Base-by-base conservation (phyloP, 2,113 vertebrate genomes). In the Platichthys stellatus region DNA sequence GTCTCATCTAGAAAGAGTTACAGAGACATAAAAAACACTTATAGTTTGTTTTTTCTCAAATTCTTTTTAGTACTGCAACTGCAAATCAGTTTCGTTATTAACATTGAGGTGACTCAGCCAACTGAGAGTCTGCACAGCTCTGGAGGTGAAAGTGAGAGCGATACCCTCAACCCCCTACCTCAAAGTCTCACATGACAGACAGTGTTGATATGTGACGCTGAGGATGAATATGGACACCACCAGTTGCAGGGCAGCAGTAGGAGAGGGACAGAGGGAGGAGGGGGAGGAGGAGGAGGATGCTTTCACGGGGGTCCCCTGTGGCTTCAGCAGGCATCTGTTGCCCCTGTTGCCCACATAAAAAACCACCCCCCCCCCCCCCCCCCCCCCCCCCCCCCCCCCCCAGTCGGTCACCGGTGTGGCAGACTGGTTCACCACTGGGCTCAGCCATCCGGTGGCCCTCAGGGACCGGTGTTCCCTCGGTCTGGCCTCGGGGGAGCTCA, bases 251-350 rank as follows among this genome's bases (percentile, higher is more conserved):
- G 58, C 28, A 84, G 80, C 35, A n/a, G 54, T 17, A n/a, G 20
- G 63, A 28, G 77, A 62, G 69, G 65, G 35, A 40, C 21, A 43
- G 92, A 15, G 24, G 92, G 94, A 95, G 95, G 93, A 23, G 71
- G 60, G 93, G 71, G 57, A 54, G 28, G 94, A 95, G 95, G 26
- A 28, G 26, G 93, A 94, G 56, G 78, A 88, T 95, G 93, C 95
- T 98, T 98, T 96, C 95, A 95, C 94, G 93, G 95, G 95, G 83
- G 85, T 91, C 97, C 96, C 95, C 94, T 95, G 95, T 95, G 96
- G 95, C 93, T 95, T 94, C 94, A 96, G 96, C 89, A 95, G 96
- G 97, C 97, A 99, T 98, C 97, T 99, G 97, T 97, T 97, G 93
- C 40, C 95, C 96, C 95, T 82, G 76, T 91, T 93, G 95, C 72